Conservation (phyloP, 2,113 vertebrate genomes). For the Pontoporia blainvillei region DNA sequence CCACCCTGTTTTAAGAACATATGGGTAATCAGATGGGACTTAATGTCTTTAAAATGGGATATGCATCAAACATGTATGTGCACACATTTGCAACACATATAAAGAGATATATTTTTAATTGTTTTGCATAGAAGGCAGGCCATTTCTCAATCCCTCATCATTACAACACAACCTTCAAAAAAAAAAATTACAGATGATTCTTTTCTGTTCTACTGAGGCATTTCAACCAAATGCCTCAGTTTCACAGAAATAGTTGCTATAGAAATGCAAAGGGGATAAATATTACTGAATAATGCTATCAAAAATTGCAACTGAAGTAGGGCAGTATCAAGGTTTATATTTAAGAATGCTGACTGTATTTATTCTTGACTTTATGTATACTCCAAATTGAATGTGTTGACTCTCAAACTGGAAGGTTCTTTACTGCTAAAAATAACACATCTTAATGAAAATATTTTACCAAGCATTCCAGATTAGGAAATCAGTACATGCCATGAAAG, state of each 20-base stretch:
- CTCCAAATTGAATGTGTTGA: neutral
- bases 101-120: neutral
- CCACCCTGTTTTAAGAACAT: neutral
- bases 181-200: constrained; percentile 6
- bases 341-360: neutral
- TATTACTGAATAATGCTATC: neutral
- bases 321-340: neutral
- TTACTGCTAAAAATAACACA: constrained; percentile 32
- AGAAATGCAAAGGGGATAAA: constrained; percentile 26
- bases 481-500: neutral
- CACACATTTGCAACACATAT: neutral
- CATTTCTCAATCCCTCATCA: neutral
- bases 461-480: constrained; percentile 4
- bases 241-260: constrained; percentile 2
- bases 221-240: neutral
- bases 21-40: neutral
- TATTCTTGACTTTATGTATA: neutral
- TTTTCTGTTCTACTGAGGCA: constrained; percentile 4
- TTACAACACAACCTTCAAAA: neutral
- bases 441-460: constrained; percentile 16
- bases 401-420: neutral
- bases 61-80: neutral
- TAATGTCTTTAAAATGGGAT: neutral
- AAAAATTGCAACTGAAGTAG: neutral
- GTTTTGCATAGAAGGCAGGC: neutral